phyloP scores from a whole-genome alignment of 2,888 invertebrate genomes.

The Rhimphoctona megacephalus region DNA sequence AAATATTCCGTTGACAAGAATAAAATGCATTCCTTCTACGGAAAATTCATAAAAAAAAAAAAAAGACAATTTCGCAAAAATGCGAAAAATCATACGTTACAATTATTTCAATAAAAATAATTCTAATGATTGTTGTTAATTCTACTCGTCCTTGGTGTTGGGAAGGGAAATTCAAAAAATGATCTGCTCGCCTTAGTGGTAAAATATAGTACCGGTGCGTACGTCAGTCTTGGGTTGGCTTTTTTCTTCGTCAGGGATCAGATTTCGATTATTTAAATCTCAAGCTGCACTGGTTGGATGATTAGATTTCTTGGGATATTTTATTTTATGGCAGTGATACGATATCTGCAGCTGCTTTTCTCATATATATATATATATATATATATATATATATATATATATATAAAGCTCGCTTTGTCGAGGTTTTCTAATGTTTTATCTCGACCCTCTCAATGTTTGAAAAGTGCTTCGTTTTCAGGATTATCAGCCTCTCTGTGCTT shows the following conservation, averaged over 20 bases:
- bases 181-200: slow-evolving; percentile 44
- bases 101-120: background rate
- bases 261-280: slow-evolving; percentile 33
- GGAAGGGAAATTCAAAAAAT: slow-evolving; percentile 4
- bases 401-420: slow-evolving; percentile 28
- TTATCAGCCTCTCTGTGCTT: slow-evolving; percentile 90
- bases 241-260: slow-evolving; percentile 49
- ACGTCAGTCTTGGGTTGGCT: slow-evolving; percentile 58
- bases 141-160: slow-evolving; percentile 4
- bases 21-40: background rate
- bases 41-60: background rate
- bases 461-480: slow-evolving; percentile 85
- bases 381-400: slow-evolving; percentile 38
- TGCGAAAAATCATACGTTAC: slow-evolving; percentile 4
- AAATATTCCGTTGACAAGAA: background rate
- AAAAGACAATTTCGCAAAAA: slow-evolving; percentile 1
- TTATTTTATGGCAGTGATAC: slow-evolving; percentile 59
- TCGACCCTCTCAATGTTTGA: slow-evolving; percentile 78
- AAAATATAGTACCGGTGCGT: slow-evolving; percentile 59
- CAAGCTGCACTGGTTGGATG: slow-evolving; percentile 59
- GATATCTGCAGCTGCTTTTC: slow-evolving; percentile 39
- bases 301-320: slow-evolving; percentile 34
- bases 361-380: slow-evolving; percentile 36
- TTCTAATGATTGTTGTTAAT: background rate
- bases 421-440: slow-evolving; percentile 15